Base-by-base conservation (phyloP, 2,113 vertebrate genomes). In the Nothocercus nigrocapillus region DNA sequence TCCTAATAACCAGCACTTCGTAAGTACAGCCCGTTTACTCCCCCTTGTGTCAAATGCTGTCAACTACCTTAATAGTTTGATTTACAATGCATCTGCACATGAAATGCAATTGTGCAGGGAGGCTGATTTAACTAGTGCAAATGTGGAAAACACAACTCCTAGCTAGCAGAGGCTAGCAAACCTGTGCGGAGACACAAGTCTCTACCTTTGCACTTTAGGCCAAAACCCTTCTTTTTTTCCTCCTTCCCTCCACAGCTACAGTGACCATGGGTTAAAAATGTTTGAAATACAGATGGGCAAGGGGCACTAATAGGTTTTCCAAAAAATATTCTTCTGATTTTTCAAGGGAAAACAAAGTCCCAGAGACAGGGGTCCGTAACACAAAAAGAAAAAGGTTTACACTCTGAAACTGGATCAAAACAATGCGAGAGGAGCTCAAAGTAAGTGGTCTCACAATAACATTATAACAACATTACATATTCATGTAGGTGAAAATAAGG, bases 21-120 rank as follows among this genome's bases (percentile, higher is more conserved):
- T 59, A 91, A 91, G 66, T 6, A 85, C 2, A 83, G 89, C 9
- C 25, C 67, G 11, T 85, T 88, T 93, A 94, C 93, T 95, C 96
- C 95, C 94, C 79, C 96, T 97, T 76, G 85, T 95, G 96, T 61
- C 82, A 88, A 53, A 77, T 28, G 28, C 25, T 44, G 63, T 59
- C 45, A 94, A 93, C 76, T 95, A 81, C 93, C 74, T 90, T 28
- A 81, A 9, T 18, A 44, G 77, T 51, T 20, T 1, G 4, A 62
- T 7, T 86, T 64, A 61, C 30, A 15, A 93, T 34, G 17, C 8
- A 42, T 25, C 53, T 79, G 20, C 28, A 59, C n/a, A 63, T 36
- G 30, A 69, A 85, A 85, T 6, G 11, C 47, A 70, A 89, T 58
- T 75, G 24, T 75, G 25, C 83, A 63, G 9, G 5, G 47, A 78